Evolutionary conservation across 1,140 invertebrate genomes (phyloP), one percentile per base, ranked within the genome.

Genomic region (Lasioglossum baleicum): DNA sequence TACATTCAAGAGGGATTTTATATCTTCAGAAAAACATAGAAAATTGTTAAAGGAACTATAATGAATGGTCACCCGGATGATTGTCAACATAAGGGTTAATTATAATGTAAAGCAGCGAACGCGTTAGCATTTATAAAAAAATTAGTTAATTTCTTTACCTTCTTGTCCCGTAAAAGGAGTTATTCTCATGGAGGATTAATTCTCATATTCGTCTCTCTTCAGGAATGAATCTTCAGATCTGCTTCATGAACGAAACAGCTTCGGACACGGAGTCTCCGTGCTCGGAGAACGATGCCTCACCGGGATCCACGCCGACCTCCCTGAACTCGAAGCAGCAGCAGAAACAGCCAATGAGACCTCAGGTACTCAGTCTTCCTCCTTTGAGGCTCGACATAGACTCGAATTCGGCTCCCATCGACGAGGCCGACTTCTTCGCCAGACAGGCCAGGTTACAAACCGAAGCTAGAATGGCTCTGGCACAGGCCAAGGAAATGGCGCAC

Each of bases 211-310:
- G 2, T n/a, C 10, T 76, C 5, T 91, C 91, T 93, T 60, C 91
- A 97, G 96, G 96, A 73, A 98, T 96, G 96, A 98, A 98, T 93
- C 95, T 98, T 22, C 97, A 98, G 94, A 98, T 98, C 87, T 98
- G 97, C 94, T 98, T 98, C 92, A 97, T 98, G 97, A 98, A 98
- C 92, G 97, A 99, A 90, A 96, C 96, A 64, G 96, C 96, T 22
- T 97, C 96, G 66, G 97, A 98, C 88, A 96, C 94, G 81, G 96
- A 97, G 90, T 96, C 96, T 68, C 95, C 95, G 58, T 94, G 93
- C 67, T 96, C 95, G 51, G 96, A 97, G 82, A 93, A 94, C 75
- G 96, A 96, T 26, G 35, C 58, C 5, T 85, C 88, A 7, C 85
- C 87, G 2, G 85, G 82, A 31, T 73, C 82, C 0, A 88, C 84